Conservation (phyloP, 2,888 invertebrate genomes). For the Sialis fuliginosa region DNA sequence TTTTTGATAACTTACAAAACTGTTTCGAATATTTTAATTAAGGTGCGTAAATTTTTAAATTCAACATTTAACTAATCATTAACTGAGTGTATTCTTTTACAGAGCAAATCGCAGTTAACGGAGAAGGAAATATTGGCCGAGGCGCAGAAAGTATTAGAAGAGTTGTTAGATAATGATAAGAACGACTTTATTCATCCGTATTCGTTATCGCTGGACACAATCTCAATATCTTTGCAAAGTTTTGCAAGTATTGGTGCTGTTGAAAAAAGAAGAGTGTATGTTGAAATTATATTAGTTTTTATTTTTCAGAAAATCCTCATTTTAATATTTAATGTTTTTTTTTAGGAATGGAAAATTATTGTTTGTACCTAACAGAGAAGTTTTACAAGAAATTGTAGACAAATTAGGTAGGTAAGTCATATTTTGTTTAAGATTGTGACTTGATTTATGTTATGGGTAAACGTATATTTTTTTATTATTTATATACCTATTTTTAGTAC, state of each 20-base stretch:
- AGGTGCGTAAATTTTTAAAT: constrained; percentile 23
- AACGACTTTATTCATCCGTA: constrained; percentile 41
- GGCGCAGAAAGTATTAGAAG: constrained; percentile 41
- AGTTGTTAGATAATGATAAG: constrained; percentile 19
- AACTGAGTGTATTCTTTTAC: constrained; percentile 6
- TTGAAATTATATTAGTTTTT: background rate
- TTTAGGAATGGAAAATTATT: constrained; percentile 6
- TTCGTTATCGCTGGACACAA: constrained; percentile 51
- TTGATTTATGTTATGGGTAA: background rate
- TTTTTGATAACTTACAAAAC: constrained; percentile 40
- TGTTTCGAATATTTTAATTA: constrained; percentile 26
- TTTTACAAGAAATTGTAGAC: constrained; percentile 12
- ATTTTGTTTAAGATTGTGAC: background rate
- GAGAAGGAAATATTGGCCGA: constrained; percentile 25
- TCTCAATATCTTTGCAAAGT: constrained; percentile 35
- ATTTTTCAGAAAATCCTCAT: background rate
- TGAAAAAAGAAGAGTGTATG: constrained; percentile 18
- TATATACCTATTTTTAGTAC: background rate
- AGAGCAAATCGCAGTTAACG: constrained; percentile 24
- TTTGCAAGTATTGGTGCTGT: constrained; percentile 27
- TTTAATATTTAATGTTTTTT: background rate
- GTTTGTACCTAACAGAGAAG: constrained; percentile 8
- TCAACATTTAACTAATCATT: constrained; percentile 4
- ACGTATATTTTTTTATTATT: background rate
- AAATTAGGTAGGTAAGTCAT: constrained; percentile 16